These are phyloP conservation scores for Biston betularia DNA, from an alignment of 2,888 invertebrate genomes.

Conservation along the genomic window DNA sequence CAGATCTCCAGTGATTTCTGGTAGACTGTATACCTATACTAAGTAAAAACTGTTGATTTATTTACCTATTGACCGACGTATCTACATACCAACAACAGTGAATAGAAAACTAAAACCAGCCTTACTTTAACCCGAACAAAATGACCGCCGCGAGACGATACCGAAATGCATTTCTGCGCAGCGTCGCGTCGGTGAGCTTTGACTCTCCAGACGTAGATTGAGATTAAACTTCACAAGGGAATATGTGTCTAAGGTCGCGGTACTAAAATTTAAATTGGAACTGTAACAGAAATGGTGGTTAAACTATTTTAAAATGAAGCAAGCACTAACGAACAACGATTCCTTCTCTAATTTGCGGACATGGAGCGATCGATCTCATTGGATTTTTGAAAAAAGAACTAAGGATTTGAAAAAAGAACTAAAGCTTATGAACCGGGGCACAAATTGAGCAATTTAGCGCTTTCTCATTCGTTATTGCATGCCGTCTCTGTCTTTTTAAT, in stretches of 20 bases:
- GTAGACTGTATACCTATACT: too few relatives aligned
- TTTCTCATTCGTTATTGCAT: slow-evolving; percentile 62
- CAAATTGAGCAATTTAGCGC: slow-evolving; percentile 85
- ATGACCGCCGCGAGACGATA: slow-evolving; percentile 68
- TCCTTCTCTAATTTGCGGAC: slow-evolving; percentile 85
- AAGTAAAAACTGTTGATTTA: neutral
- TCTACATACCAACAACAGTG: neutral
- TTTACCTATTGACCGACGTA: neutral
- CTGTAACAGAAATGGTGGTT: slow-evolving; percentile 48
- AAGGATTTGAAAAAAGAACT: slow-evolving; percentile 49
- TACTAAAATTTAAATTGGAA: slow-evolving; percentile 15
- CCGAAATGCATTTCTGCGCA: slow-evolving; percentile 76
- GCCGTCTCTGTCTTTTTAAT: slow-evolving; percentile 63
- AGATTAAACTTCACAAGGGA: slow-evolving; percentile 51
- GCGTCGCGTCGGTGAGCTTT: slow-evolving; percentile 72
- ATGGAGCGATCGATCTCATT: slow-evolving; percentile 85
- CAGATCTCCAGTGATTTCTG: too few relatives aligned
- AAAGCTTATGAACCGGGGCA: slow-evolving; percentile 72
- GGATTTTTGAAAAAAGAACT: slow-evolving; percentile 81
- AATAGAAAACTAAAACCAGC: neutral
- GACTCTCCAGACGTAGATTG: slow-evolving; percentile 69
- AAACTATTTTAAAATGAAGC: slow-evolving; percentile 48
- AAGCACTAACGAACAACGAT: slow-evolving; percentile 80
- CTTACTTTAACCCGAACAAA: slow-evolving; percentile 55
- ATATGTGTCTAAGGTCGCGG: slow-evolving; percentile 10